Base-by-base conservation (phyloP, 2,888 invertebrate genomes). In the Cryptops parisi region DNA sequence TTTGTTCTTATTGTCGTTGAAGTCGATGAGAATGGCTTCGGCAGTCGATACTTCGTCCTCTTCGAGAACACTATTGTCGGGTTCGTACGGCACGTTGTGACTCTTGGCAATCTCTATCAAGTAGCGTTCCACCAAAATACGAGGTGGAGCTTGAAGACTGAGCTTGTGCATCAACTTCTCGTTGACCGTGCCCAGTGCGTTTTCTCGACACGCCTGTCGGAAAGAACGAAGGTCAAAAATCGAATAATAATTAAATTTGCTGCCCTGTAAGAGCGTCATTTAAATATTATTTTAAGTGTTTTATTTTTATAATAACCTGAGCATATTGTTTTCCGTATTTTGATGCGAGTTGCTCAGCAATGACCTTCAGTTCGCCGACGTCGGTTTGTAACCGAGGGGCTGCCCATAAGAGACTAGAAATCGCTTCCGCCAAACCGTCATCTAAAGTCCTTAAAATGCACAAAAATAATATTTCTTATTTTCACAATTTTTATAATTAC, bases 351-450 rank as follows among this genome's bases (percentile, higher is more conserved):
- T 94, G 80, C 61, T 97, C 94, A 1, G 86, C 79, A 62, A 98
- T 84, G 0, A 87, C 74, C 69, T 79, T 76, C 58, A 81, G 64
- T 64, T 78, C 88, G 67, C 81, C 79, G 33, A 87, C 75, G 60
- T 77, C 76, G 19, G 73, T 67, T 52, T 71, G 69, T 64, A 98
- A 75, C 47, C 97, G 77, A 0, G 97, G 96, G 12, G 96, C 85
- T 1, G 89, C 91, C 98, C 98, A 98, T 57, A 99, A 79, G n/a
- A 96, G 73, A 62, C 85, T 93, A 1, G 93, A 88, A 55, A 99
- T 87, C 1, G 97, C 84, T 71, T 98, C 97, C 2, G 90, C 83
- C 15, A 99, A 77, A 0, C 97, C 96, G 60, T 90, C 90, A 65
- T 99, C 97, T 12, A 97, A 62, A 51, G 76, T 77, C 64, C 80